Percentiles rank a stretch among this genome's conserved stretches.
Conservation (phyloP, 2,113 vertebrate species). For the Parus major region DNA sequence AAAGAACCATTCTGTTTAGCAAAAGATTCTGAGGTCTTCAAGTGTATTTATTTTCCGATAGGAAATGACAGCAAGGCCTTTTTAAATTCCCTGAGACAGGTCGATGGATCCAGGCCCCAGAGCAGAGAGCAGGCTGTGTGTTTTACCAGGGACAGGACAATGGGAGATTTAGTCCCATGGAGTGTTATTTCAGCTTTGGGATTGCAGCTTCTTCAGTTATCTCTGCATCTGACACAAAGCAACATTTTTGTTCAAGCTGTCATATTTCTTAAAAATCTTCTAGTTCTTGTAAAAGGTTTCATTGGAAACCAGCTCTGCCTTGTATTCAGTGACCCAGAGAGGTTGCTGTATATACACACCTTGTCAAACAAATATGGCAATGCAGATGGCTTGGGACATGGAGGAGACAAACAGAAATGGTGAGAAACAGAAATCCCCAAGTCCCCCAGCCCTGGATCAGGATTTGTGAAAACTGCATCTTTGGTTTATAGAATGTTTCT, state of each 20-base stretch:
- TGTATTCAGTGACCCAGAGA: slow-evolving; percentile 14
- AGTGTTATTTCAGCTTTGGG: slow-evolving; percentile 2
- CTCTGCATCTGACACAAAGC: background rate
- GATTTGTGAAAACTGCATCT: background rate
- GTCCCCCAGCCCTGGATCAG: background rate
- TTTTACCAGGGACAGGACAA: background rate
- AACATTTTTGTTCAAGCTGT: background rate
- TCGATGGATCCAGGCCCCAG: background rate
- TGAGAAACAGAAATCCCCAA: slow-evolving; percentile 23
- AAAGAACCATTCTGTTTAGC: slow-evolving; percentile 22
- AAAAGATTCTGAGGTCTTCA: slow-evolving; percentile 10
- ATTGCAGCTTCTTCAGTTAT: background rate
- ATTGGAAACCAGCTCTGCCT: background rate
- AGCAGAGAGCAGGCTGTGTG: background rate
- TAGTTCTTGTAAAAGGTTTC: background rate
- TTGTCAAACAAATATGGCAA: slow-evolving; percentile 51
- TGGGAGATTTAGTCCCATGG: background rate
- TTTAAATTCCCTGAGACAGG: background rate
- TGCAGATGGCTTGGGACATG: slow-evolving; percentile 39
- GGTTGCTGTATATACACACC: slow-evolving; percentile 9
- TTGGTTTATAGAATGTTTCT: background rate
- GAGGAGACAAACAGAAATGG: background rate
- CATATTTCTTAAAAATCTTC: background rate
- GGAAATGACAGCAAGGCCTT: slow-evolving; percentile 9
- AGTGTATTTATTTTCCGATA: slow-evolving; percentile 42